These are phyloP conservation scores for Littorina saxatilis DNA, from an alignment of 1,140 invertebrate species.

Conservation along the genomic window DNA sequence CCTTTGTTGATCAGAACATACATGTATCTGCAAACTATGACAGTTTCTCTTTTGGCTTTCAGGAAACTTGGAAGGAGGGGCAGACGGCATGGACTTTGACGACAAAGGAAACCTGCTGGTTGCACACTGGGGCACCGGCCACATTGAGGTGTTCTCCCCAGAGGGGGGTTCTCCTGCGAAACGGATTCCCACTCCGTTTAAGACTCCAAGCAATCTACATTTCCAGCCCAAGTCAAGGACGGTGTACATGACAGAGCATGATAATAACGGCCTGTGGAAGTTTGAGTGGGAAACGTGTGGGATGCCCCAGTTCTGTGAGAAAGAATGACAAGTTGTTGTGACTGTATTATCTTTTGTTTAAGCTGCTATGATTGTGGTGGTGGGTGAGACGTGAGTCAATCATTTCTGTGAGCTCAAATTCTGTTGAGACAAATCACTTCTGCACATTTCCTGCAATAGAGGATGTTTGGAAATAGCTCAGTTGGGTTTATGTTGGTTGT, in stretches of 20 bases:
- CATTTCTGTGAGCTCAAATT: no score
- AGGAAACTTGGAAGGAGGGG: constrained; percentile 65
- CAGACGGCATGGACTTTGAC: constrained; percentile 74
- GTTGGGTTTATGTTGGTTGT: no score
- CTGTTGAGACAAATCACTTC: no score
- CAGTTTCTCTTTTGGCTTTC: no score
- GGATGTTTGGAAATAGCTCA: no score
- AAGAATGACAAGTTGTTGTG: no score
- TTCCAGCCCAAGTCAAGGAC: constrained; percentile 60
- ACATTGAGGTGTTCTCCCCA: constrained; percentile 67
- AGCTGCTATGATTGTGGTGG: no score
- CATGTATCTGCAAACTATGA: no score
- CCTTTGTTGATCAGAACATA: no score
- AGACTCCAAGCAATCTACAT: constrained; percentile 67
- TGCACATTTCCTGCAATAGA: no score
- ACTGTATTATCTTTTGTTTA: no score
- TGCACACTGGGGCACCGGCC: constrained; percentile 66
- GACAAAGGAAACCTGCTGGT: constrained; percentile 66
- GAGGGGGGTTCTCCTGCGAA: constrained; percentile 61
- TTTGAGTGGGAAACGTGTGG: constrained; percentile 68
- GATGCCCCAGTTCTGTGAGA: constrained; percentile 69
- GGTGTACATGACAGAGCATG: constrained; percentile 71
- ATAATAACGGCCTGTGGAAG: constrained; percentile 67
- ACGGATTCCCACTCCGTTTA: constrained; percentile 68
- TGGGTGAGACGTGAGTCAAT: no score